Evolutionary conservation across 2,888 invertebrate species (phyloP).

Genomic region (Endotricha flammealis): DNA sequence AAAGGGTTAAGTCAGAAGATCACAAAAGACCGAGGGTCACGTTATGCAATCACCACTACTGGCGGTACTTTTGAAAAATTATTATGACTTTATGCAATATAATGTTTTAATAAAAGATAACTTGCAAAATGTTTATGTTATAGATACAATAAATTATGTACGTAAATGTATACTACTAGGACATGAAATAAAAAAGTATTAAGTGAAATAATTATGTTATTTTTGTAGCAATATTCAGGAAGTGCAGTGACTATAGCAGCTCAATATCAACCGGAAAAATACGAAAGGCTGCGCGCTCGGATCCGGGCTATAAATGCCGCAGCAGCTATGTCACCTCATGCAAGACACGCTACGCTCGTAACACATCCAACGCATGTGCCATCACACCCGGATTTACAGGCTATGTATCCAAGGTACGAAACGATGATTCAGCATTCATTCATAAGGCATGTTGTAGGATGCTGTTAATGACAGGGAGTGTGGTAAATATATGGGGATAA

Average conservation of each 20-base stretch:
- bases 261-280: slow-evolving; percentile 73
- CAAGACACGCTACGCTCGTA: slow-evolving; percentile 27
- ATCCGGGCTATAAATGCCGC: slow-evolving; percentile 71
- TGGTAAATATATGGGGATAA: no score
- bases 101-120: neutral
- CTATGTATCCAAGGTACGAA: slow-evolving; percentile 60
- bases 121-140: no score
- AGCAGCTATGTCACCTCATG: slow-evolving; percentile 54
- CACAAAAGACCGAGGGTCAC: no score
- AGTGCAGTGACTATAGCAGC: slow-evolving; percentile 69
- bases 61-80: no score
- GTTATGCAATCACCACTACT: no score
- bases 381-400: slow-evolving; percentile 59
- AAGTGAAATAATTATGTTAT: neutral
- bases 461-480: no score
- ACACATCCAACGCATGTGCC: slow-evolving; percentile 60
- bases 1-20: no score
- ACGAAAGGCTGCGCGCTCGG: slow-evolving; percentile 68
- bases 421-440: no score
- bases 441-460: no score
- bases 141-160: no score
- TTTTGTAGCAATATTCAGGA: slow-evolving; percentile 57
- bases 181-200: neutral
- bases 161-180: neutral
- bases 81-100: no score